These are phyloP conservation scores for Xestia xanthographa DNA, from an alignment of 2,888 invertebrate species.

Conservation along the genomic window DNA sequence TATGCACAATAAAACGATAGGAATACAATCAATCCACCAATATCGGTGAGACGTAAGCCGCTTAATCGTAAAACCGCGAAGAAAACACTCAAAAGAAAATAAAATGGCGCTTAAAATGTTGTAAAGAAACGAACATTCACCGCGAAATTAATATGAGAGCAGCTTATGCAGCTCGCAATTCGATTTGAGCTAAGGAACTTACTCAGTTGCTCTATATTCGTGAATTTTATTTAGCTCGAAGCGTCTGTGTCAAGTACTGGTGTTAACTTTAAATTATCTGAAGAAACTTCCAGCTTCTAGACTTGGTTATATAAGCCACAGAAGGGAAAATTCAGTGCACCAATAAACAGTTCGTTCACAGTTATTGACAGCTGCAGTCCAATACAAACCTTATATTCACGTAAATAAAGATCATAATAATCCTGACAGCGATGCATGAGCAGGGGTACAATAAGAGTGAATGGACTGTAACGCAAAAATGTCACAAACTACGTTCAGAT, in stretches of 20 bases:
- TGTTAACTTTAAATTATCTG: conserved; percentile 65
- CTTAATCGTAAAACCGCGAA: conserved; percentile 23
- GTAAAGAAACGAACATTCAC: conserved; percentile 22
- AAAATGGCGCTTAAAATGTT: conserved; percentile 33
- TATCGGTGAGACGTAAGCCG: conserved; percentile 13
- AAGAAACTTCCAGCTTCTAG: conserved; percentile 41
- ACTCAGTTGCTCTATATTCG: conserved; percentile 44
- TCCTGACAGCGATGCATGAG: neutral
- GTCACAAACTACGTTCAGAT: neutral
- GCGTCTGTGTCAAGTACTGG: conserved; percentile 31
- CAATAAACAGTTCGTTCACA: neutral
- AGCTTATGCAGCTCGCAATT: conserved; percentile 46
- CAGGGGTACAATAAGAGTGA: neutral
- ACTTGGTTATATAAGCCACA: conserved; percentile 19
- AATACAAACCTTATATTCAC: neutral
- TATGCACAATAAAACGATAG: conserved; percentile 23
- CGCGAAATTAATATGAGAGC: conserved; percentile 42
- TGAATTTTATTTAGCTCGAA: conserved; percentile 48
- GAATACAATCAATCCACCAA: conserved; percentile 16
- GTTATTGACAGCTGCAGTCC: neutral
- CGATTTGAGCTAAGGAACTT: conserved; percentile 42
- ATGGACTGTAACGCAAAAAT: neutral
- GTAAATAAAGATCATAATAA: neutral
- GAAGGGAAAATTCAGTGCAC: conserved; percentile 8
- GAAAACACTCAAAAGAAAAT: conserved; percentile 37